phyloP scores from a whole-genome alignment of 2,888 invertebrate genomes.

The Ischnus inquisitorius region DNA sequence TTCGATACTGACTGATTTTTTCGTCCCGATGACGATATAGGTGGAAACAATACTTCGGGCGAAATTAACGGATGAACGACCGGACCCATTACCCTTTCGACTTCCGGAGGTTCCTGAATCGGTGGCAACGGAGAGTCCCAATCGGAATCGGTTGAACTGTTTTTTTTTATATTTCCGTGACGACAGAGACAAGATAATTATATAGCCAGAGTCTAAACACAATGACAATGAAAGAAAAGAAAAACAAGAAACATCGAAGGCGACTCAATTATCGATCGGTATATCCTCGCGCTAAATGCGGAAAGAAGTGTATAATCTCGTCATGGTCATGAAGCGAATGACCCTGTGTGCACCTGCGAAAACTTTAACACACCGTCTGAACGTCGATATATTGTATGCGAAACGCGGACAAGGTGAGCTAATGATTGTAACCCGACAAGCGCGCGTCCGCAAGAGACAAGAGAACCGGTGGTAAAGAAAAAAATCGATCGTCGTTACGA shows the following conservation, averaged over 20 bases:
- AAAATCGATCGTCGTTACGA: constrained; percentile 52
- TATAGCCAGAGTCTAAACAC: neutral
- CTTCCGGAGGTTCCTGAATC: constrained; percentile 79
- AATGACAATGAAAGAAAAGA: neutral
- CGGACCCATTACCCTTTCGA: constrained; percentile 80
- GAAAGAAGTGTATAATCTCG: neutral
- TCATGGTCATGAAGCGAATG: constrained; percentile 35
- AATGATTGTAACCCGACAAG: neutral
- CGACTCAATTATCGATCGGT: neutral
- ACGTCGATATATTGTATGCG: neutral
- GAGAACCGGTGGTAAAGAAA: neutral
- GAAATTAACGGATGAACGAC: constrained; percentile 78
- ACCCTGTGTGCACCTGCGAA: constrained; percentile 55
- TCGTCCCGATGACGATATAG: constrained; percentile 75
- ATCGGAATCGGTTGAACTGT: constrained; percentile 81
- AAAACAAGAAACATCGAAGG: neutral
- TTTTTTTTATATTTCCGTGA: neutral
- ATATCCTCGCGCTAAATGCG: constrained; percentile 44
- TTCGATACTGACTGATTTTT: constrained; percentile 72
- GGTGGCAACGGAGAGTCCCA: constrained; percentile 82
- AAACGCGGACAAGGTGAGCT: constrained; percentile 20
- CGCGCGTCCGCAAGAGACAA: neutral
- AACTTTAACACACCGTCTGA: constrained; percentile 7
- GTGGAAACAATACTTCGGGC: constrained; percentile 80
- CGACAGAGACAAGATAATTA: neutral